A percentile compares a stretch with the other conserved stretches of the same genome.
These are phyloP conservation scores for Microchirus variegatus DNA, from an alignment of 2,797 vertebrate species.

Conservation along the genomic window DNA sequence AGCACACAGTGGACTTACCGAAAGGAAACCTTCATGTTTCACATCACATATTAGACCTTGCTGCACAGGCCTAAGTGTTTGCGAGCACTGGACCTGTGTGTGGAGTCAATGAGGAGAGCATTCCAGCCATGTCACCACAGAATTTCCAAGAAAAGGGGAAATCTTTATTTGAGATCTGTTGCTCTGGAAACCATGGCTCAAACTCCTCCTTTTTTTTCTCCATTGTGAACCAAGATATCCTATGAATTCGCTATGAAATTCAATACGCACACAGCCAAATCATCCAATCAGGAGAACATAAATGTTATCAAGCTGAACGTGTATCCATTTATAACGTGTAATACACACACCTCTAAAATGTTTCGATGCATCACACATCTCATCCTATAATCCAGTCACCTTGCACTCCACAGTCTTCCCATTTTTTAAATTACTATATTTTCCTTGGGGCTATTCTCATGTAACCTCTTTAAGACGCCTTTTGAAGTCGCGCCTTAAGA, in stretches of 20 bases:
- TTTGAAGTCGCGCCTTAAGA: constrained; percentile 62
- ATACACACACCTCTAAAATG: neutral
- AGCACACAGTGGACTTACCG: constrained; percentile 84
- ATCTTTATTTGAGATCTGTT: constrained; percentile 88
- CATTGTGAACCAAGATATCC: constrained; percentile 29
- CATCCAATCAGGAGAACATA: constrained; percentile 9
- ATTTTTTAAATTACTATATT: constrained; percentile 17
- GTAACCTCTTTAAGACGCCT: constrained; percentile 20
- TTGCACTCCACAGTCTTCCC: neutral
- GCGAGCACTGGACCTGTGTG: constrained; percentile 80
- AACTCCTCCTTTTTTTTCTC: constrained; percentile 28
- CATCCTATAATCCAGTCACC: neutral
- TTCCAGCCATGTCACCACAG: constrained; percentile 83
- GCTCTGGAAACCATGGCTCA: constrained; percentile 59
- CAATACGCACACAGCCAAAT: constrained; percentile 29
- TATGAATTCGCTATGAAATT: constrained; percentile 32
- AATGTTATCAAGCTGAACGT: neutral
- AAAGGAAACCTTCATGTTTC: constrained; percentile 85
- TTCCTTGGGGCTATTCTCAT: constrained; percentile 23
- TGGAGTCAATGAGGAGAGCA: constrained; percentile 84
- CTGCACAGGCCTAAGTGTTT: constrained; percentile 82
- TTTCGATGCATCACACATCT: constrained; percentile 1
- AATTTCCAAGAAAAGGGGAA: constrained; percentile 79
- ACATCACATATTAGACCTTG: constrained; percentile 84
- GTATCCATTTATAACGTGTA: constrained; percentile 9